Conservation (phyloP, 2,888 invertebrate genomes). For the Microplitis manilae region DNA sequence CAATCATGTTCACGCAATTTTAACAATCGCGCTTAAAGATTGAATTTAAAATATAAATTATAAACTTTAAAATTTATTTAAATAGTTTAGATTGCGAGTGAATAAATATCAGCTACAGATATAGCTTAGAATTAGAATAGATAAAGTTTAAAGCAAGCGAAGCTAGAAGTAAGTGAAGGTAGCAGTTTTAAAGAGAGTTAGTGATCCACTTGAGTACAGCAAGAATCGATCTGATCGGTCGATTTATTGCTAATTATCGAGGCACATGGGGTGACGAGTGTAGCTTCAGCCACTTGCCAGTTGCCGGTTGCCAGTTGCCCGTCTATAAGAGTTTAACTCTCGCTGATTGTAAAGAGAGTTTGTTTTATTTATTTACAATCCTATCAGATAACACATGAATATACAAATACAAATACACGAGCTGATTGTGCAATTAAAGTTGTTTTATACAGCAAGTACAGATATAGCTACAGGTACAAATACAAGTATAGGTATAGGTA, state of each 20-base stretch:
- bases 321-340: too few relatives aligned
- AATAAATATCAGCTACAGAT: too few relatives aligned
- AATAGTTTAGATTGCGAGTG: too few relatives aligned
- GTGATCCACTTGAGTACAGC: conserved; percentile 24
- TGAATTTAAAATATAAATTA: too few relatives aligned
- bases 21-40: not conserved
- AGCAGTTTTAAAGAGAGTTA: not conserved
- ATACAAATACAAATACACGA: not conserved
- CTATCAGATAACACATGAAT: not conserved
- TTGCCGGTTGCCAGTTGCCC: not conserved
- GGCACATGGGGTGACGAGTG: conserved; percentile 48
- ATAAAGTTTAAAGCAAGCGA: too few relatives aligned
- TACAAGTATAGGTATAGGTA: not conserved
- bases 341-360: too few relatives aligned
- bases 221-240: conserved; percentile 41
- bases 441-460: too few relatives aligned
- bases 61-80: too few relatives aligned
- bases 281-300: conserved; percentile 12
- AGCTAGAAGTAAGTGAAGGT: not conserved
- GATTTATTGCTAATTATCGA: conserved; percentile 61
- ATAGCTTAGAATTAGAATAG: too few relatives aligned
- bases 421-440: too few relatives aligned
- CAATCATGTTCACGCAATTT: conserved; percentile 63
- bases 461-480: not conserved
- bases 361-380: not conserved